Evolutionary conservation across 2,797 vertebrate species (phyloP), one percentile per base, ranked within the genome.

Genomic region (Orientallactaga sibirica): DNA sequence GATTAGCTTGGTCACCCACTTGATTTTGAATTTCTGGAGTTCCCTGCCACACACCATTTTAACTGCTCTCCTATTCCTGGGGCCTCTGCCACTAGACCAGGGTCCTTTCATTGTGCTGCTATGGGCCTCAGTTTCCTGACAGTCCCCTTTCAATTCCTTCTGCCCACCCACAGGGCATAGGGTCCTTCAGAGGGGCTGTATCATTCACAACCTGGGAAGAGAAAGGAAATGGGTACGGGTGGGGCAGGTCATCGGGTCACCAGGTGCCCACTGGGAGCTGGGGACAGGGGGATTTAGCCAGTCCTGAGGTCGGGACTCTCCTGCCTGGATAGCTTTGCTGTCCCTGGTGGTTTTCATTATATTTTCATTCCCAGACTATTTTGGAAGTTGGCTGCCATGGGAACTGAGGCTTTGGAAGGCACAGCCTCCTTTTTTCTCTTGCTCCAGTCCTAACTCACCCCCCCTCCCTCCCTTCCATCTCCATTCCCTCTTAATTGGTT

Each of bases 401-500:
- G 94, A 94, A 93, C 76, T 43, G 82, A 97, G 71, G 93, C 95
- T 91, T 94, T 96, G 93, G 94, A 95, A 97, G 96, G 93, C 83
- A 89, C 84, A 8, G 91, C 88, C 96, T 87, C 58, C 86, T 93
- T 95, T 89, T 70, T 67, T 55, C 88, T 87, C 85, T 29, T 29
- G 25, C 67, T 48, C 48, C 10, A 10, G 5, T 48, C 48, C 48
- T 7, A 90, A 15, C 88, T 89, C 82, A 80, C 81, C 66, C 27
- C 82, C 61, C 64, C 79, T 74, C 5, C 82, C 86, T 80, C 83
- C 82, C 66, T 41, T 85, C 62, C 73, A 87, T 79, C 95, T 95
- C 95, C 66, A 89, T 96, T 96, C 96, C 91, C 52, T 95, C 97
- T 74, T 96, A 86, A 96, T 96, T 96, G 93, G 99, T 96, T 95